These are phyloP conservation scores for Pionites leucogaster DNA, from an alignment of 2,113 vertebrate species.

Conservation along the genomic window DNA sequence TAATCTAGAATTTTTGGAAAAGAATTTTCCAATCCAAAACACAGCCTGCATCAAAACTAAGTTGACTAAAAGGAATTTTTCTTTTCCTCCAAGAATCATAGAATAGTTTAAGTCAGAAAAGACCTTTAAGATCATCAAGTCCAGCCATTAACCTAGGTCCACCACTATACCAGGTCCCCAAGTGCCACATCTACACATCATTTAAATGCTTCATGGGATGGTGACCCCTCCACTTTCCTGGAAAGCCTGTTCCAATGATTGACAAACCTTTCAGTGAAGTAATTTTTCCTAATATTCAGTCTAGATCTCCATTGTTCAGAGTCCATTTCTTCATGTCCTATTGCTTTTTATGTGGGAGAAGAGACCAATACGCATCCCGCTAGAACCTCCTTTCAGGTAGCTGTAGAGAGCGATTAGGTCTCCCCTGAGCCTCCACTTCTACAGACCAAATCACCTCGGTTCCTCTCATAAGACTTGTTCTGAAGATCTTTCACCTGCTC, in stretches of 20 bases:
- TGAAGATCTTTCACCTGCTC: background rate
- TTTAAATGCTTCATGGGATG: background rate
- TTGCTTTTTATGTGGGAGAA: background rate
- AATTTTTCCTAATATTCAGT: background rate
- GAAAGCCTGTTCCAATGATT: background rate
- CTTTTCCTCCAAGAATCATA: background rate
- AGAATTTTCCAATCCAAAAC: background rate
- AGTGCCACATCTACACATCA: background rate
- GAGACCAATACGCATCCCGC: accelerated
- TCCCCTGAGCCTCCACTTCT: background rate
- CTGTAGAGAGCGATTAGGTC: background rate
- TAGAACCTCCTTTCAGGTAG: background rate
- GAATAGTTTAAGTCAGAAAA: background rate
- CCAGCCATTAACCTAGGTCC: background rate
- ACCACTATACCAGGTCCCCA: background rate
- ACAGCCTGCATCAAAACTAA: background rate
- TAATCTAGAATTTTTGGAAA: background rate
- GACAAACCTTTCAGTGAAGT: background rate
- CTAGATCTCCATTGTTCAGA: background rate
- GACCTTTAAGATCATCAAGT: background rate
- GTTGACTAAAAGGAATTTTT: background rate
- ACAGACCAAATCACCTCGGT: background rate
- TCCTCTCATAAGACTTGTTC: background rate
- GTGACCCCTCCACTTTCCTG: background rate
- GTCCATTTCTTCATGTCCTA: background rate